These are phyloP conservation scores for Zeuzera pyrina DNA, from an alignment of 2,888 invertebrate genomes.

Conservation along the genomic window DNA sequence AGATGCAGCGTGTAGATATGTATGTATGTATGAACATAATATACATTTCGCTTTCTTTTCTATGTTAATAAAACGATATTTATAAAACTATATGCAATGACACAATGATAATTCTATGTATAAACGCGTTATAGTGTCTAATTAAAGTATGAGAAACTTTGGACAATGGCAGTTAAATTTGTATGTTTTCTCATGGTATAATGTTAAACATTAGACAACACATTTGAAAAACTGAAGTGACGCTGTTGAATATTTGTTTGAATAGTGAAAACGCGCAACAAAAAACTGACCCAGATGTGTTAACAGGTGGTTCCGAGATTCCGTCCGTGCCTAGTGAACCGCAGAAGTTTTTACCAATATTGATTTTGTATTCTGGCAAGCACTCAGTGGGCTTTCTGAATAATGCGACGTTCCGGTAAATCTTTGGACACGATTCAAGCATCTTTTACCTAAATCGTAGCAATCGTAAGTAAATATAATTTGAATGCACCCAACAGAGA, in stretches of 20 bases:
- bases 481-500: too few species aligned
- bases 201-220: conserved; percentile 29
- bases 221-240: conserved; percentile 24
- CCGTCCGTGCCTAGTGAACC: conserved; percentile 34
- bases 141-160: conserved; percentile 21
- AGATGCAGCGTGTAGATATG: too few species aligned
- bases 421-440: conserved; percentile 3
- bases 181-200: conserved; percentile 24
- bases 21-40: too few species aligned
- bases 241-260: conserved; percentile 35
- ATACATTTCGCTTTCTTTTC: too few species aligned
- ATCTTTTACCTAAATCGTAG: not conserved
- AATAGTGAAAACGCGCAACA: conserved; percentile 47
- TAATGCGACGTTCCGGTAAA: conserved; percentile 8
- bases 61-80: too few species aligned
- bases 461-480: conserved; percentile 6
- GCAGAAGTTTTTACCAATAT: conserved; percentile 32
- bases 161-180: conserved; percentile 17
- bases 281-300: conserved; percentile 52
- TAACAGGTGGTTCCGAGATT: conserved; percentile 40
- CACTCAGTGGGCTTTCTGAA: conserved; percentile 5
- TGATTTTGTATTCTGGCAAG: conserved; percentile 20
- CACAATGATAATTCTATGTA: too few species aligned
- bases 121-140: too few species aligned
- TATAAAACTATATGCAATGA: too few species aligned